Evolutionary conservation across 2,113 vertebrate species (phyloP).

Genomic region (Bubalus kerabau): DNA sequence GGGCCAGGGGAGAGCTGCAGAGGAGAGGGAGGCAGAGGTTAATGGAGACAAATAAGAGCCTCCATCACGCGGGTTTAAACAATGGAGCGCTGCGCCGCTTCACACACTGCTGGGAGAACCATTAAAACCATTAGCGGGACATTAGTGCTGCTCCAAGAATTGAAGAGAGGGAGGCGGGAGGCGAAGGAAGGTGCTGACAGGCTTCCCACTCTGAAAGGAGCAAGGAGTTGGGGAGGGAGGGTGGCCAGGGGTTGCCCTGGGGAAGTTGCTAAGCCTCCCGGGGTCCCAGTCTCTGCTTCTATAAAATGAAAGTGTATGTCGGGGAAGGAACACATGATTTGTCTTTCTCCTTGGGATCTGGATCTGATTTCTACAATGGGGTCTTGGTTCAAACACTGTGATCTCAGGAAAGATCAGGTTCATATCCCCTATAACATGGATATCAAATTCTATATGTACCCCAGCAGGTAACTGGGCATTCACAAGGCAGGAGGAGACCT

Average conservation of each 20-base stretch:
- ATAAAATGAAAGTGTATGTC: background rate
- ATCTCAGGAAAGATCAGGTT: background rate
- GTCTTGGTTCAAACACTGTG: background rate
- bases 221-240: background rate
- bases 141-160: slow-evolving; percentile 3
- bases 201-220: background rate
- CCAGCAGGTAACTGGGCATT: background rate
- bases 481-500: background rate
- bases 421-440: background rate
- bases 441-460: background rate
- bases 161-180: background rate
- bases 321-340: background rate
- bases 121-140: slow-evolving; percentile 56
- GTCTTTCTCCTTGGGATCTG: background rate
- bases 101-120: background rate
- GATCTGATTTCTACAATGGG: background rate
- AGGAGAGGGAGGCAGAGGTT: slow-evolving; percentile 39
- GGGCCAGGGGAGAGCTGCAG: background rate
- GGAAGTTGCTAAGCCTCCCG: background rate
- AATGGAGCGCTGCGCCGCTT: background rate
- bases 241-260: background rate
- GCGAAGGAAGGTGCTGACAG: background rate
- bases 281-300: background rate
- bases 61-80: background rate
- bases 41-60: slow-evolving; percentile 25